Evolutionary conservation across 1,140 invertebrate genomes (phyloP).

Genomic region (Dermatophagoides farinae): DNA sequence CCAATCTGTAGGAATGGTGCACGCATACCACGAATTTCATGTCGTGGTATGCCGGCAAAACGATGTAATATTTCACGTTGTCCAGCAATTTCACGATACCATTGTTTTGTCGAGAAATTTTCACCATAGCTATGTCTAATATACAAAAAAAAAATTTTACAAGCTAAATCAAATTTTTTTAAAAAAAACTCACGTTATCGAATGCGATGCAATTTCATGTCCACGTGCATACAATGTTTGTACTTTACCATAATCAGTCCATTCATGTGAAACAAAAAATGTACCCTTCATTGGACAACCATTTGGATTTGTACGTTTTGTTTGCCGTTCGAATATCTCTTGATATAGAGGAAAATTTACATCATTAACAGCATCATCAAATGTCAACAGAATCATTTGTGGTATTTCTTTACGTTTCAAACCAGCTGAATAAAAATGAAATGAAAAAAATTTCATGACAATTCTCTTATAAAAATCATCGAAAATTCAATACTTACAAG

Average conservation of each 20-base stretch:
- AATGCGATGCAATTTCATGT: conserved; percentile 89
- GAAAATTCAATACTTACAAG: not conserved
- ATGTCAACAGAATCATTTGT: conserved; percentile 74
- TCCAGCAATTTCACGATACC: conserved; percentile 22
- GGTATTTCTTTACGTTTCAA: conserved; percentile 56
- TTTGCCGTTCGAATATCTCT: conserved; percentile 52
- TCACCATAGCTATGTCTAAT: conserved; percentile 22
- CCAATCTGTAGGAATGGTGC: conserved; percentile 27
- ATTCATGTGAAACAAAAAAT: conserved; percentile 93
- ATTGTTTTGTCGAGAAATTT: conserved; percentile 24
- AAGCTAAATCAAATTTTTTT: not conserved
- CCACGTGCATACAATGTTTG: conserved; percentile 80
- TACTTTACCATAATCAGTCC: conserved; percentile 92
- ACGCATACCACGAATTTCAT: conserved; percentile 24
- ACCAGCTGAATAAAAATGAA: conserved; percentile 14
- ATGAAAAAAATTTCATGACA: not conserved
- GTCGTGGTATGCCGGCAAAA: conserved; percentile 22
- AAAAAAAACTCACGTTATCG: conserved; percentile 66
- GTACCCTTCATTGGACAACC: conserved; percentile 72
- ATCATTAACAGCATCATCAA: conserved; percentile 84
- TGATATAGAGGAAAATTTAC: conserved; percentile 72
- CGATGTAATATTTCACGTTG: conserved; percentile 23
- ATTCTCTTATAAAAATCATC: conserved; percentile 33
- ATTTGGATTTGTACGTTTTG: conserved; percentile 72
- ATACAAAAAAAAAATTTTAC: no score